phyloP scores from a whole-genome alignment of 2,888 invertebrate species.

The Physocephala rufipes region DNA sequence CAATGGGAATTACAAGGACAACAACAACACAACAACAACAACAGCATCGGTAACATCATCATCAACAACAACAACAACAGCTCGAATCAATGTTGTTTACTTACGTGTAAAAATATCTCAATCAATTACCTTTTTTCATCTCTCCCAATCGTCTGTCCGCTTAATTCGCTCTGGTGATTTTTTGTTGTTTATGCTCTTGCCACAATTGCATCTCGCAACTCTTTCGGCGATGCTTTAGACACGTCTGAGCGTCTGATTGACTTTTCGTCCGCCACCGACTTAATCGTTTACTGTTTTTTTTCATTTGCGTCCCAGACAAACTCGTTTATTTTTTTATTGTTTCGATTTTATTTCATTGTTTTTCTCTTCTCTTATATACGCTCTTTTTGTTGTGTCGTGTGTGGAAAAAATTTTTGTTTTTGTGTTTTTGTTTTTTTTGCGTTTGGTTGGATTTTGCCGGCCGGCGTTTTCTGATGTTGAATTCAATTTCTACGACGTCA shows the following conservation, averaged over 20 bases:
- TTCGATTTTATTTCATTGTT: not conserved
- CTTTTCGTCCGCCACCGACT: not conserved
- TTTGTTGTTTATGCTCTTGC: constrained; percentile 12
- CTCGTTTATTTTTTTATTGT: no score
- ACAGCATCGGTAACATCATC: not conserved
- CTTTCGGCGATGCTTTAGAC: no score
- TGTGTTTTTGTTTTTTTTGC: constrained; percentile 14
- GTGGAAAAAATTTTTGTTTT: constrained; percentile 13
- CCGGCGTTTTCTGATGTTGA: constrained; percentile 17
- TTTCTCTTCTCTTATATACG: not conserved
- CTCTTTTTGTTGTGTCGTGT: constrained; percentile 22
- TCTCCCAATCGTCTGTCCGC: constrained; percentile 25
- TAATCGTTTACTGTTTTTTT: no score
- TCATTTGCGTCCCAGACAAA: no score
- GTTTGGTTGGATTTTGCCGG: constrained; percentile 8
- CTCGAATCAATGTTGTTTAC: constrained; percentile 24
- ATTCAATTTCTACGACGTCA: constrained; percentile 20
- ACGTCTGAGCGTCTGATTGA: no score
- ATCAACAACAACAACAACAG: constrained; percentile 7
- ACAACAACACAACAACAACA: not conserved
- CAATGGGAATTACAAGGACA: no score
- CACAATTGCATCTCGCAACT: not conserved
- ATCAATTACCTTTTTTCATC: constrained; percentile 47
- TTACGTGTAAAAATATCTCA: constrained; percentile 47
- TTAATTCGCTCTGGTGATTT: constrained; percentile 14